phyloP scores from a whole-genome alignment of 2,797 vertebrate genomes.

The Channa striata region DNA sequence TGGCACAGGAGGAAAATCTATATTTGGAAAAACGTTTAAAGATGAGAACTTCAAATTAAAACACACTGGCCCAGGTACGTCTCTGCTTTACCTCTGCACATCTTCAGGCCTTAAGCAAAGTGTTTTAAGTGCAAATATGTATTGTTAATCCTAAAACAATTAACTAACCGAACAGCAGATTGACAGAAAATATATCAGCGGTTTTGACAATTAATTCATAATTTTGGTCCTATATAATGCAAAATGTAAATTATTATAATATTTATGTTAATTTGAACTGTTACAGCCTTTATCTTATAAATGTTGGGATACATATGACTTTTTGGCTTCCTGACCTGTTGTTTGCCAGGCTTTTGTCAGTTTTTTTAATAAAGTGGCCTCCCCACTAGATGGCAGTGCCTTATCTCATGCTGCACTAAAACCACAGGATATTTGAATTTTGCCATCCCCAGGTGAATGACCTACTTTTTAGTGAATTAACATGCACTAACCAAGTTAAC shows the following conservation, averaged over 20 bases:
- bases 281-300: neutral
- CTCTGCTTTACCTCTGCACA: neutral
- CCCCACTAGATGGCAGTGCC: slow-evolving; percentile 79
- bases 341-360: neutral
- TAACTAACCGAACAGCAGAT: neutral
- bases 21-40: slow-evolving; percentile 92
- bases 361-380: neutral
- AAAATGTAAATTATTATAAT: too few relatives aligned
- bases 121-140: neutral
- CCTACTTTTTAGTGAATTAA: slow-evolving; percentile 76
- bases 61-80: slow-evolving; percentile 89
- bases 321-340: neutral
- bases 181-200: neutral
- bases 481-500: slow-evolving; percentile 59
- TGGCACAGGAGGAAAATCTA: slow-evolving; percentile 96
- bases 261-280: too few relatives aligned
- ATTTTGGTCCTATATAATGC: too few relatives aligned
- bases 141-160: neutral
- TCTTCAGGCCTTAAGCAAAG: too few relatives aligned
- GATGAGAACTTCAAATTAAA: slow-evolving; percentile 97
- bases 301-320: neutral
- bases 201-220: neutral
- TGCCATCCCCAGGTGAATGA: slow-evolving; percentile 73
- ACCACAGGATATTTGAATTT: slow-evolving; percentile 43
- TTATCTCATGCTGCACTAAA: slow-evolving; percentile 27